These are phyloP conservation scores for Morpho achilles DNA, from an alignment of 2,888 invertebrate species.

Conservation along the genomic window DNA sequence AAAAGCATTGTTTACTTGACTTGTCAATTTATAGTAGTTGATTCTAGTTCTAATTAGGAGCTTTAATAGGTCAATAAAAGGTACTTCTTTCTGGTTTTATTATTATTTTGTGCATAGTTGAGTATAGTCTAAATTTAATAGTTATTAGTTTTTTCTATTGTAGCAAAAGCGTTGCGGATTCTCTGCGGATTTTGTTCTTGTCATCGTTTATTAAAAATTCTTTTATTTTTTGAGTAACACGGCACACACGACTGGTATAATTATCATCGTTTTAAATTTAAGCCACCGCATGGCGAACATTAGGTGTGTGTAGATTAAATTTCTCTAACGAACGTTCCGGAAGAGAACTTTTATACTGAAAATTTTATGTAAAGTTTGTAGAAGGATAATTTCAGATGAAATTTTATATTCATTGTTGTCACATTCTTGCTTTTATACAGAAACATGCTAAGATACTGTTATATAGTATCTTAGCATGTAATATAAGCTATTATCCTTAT, in stretches of 20 bases:
- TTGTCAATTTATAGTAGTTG: no score
- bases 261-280: conserved; percentile 24
- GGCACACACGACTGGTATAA: conserved; percentile 14
- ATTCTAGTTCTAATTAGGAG: no score
- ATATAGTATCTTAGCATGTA: neutral
- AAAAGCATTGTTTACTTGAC: no score
- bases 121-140: no score
- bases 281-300: conserved; percentile 19
- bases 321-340: conserved; percentile 18
- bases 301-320: conserved; percentile 24
- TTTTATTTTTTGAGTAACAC: conserved; percentile 6
- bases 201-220: conserved; percentile 12
- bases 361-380: conserved; percentile 6
- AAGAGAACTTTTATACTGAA: conserved; percentile 13
- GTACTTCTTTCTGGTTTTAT: no score
- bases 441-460: neutral
- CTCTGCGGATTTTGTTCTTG: conserved; percentile 6
- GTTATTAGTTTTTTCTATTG: no score
- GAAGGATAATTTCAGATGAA: conserved; percentile 5
- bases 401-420: neutral
- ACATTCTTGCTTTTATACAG: neutral
- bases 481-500: no score
- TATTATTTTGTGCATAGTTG: no score
- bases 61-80: no score
- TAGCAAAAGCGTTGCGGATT: conserved; percentile 2